Conservation (phyloP, 2,797 vertebrate genomes). For the Amblyopsis hoosieri region DNA sequence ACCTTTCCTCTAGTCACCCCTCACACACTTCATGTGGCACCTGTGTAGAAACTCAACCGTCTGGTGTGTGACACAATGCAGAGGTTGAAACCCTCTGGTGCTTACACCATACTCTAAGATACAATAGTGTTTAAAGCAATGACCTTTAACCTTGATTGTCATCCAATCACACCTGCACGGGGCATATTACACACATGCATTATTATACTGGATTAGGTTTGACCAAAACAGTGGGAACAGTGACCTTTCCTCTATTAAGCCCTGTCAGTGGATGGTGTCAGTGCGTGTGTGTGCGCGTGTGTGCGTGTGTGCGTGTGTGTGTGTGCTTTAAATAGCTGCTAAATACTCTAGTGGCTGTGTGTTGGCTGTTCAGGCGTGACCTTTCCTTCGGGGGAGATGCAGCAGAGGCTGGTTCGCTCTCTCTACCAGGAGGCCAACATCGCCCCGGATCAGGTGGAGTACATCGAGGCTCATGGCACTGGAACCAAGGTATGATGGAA, state of each 20-base stretch:
- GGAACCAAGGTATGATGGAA: slow-evolving; percentile 89
- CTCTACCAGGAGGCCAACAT: slow-evolving; percentile 81
- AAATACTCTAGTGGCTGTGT: not conserved
- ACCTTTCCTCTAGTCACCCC: slow-evolving; percentile 52
- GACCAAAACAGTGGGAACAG: too few relatives aligned
- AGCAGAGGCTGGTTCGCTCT: slow-evolving; percentile 81
- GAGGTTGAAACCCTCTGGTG: not conserved
- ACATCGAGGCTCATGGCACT: slow-evolving; percentile 94
- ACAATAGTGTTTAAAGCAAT: too few relatives aligned
- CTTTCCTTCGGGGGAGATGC: slow-evolving; percentile 92
- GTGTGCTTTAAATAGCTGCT: not conserved
- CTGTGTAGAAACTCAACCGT: slow-evolving; percentile 23
- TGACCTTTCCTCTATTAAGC: too few relatives aligned
- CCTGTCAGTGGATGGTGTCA: too few relatives aligned
- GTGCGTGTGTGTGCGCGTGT: too few relatives aligned
- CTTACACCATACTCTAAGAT: too few relatives aligned
- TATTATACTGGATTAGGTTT: too few relatives aligned
- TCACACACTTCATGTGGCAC: slow-evolving; percentile 27
- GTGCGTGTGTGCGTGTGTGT: too few relatives aligned
- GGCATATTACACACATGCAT: too few relatives aligned
- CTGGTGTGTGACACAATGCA: not conserved
- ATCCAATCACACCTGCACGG: too few relatives aligned
- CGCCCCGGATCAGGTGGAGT: slow-evolving; percentile 86
- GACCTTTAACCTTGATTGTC: too few relatives aligned
- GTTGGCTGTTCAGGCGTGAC: slow-evolving; percentile 85